Conservation (phyloP, 1,140 invertebrate species). For the Drosophila lacteicornis region DNA sequence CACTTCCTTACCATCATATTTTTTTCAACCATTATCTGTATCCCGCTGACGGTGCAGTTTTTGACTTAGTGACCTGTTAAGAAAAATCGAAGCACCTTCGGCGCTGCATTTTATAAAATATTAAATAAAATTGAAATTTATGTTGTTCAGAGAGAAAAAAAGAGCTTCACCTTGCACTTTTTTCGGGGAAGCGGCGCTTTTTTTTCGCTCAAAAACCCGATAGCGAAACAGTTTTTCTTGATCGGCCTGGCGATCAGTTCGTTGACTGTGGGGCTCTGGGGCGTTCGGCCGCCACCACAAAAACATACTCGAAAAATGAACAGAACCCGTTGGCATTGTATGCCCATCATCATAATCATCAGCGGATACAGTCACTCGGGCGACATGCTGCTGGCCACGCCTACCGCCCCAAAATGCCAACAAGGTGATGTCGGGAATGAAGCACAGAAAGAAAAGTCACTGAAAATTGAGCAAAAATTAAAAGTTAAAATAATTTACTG, state of each 20-base stretch:
- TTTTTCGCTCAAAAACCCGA: slow-evolving; percentile 33
- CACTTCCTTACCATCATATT: slow-evolving; percentile 1
- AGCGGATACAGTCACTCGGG: slow-evolving; percentile 22
- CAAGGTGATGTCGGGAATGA: slow-evolving; percentile 50
- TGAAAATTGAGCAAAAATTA: no score
- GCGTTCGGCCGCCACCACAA: slow-evolving; percentile 37
- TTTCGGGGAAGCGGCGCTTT: slow-evolving; percentile 31
- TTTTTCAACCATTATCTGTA: slow-evolving; percentile 25
- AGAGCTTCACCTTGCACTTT: slow-evolving; percentile 72
- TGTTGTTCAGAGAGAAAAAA: slow-evolving; percentile 26
- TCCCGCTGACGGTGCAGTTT: slow-evolving; percentile 35
- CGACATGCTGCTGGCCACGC: slow-evolving; percentile 56
- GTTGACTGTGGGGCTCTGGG: slow-evolving; percentile 64
- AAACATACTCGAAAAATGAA: slow-evolving; percentile 15
- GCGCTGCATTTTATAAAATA: slow-evolving; percentile 47
- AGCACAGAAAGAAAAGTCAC: slow-evolving; percentile 5
- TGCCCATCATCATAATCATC: slow-evolving; percentile 38
- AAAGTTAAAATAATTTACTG: no score
- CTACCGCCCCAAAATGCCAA: slow-evolving; percentile 54
- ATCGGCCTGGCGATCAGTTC: slow-evolving; percentile 49
- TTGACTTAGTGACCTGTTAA: slow-evolving; percentile 45
- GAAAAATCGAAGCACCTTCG: slow-evolving; percentile 26
- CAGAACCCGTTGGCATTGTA: slow-evolving; percentile 67
- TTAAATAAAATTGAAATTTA: slow-evolving; percentile 59
- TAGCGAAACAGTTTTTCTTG: slow-evolving; percentile 36